Conservation (phyloP, 2,113 vertebrate genomes). For the Ardeotis arabs region DNA sequence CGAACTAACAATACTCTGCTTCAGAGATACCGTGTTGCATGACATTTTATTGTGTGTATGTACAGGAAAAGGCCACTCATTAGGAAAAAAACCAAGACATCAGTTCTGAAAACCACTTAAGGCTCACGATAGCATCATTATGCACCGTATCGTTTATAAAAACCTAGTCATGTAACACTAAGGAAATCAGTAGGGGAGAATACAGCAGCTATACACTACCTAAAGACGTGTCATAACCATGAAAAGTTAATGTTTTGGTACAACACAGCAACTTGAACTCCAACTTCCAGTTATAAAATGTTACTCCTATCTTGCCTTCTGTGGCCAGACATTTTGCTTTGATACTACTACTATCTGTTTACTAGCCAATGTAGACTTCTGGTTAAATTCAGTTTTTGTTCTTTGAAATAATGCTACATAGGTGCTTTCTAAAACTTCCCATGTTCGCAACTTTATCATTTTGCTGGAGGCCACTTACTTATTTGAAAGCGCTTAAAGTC, state of each 20-base stretch:
- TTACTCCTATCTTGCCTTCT: neutral
- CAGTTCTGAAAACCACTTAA: conserved; percentile 25
- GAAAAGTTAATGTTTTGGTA: neutral
- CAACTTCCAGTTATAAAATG: rapidly evolving
- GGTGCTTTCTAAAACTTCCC: neutral
- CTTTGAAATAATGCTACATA: neutral
- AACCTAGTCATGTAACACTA: neutral
- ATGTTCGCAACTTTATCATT: neutral
- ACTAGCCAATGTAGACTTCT: neutral
- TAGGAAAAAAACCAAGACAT: conserved; percentile 38
- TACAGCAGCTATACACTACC: neutral
- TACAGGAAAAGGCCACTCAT: conserved; percentile 22
- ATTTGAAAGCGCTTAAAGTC: neutral
- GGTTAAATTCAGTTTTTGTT: neutral
- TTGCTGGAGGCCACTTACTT: neutral
- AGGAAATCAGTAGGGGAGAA: neutral
- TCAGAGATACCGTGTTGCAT: rapidly evolving
- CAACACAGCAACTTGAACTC: neutral
- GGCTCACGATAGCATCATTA: conserved; percentile 11
- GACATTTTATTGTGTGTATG: neutral
- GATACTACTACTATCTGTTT: neutral
- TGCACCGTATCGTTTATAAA: neutral
- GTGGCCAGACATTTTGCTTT: neutral
- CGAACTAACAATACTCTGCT: neutral
- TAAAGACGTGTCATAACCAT: neutral